Conservation (phyloP, 2,797 vertebrate species). For the Manis crassicaudata region DNA sequence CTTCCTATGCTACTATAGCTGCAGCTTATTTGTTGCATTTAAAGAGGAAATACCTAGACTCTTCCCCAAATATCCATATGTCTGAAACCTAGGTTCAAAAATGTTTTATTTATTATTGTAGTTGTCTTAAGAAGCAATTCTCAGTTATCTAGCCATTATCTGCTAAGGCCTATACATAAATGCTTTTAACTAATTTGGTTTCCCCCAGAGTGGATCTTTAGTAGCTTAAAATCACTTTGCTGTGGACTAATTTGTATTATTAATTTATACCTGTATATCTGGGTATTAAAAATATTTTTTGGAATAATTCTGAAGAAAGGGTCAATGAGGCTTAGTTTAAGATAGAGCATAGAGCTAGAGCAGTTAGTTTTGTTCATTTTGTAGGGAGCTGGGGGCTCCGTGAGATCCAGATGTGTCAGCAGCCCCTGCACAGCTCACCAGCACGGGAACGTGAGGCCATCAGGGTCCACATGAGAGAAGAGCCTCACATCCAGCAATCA, state of each 20-base stretch:
- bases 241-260: not conserved
- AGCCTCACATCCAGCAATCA: not conserved
- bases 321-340: not conserved
- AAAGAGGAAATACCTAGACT: not conserved
- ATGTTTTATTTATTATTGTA: conserved; percentile 1
- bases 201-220: not conserved
- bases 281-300: conserved; percentile 22
- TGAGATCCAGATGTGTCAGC: not conserved
- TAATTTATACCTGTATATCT: not conserved
- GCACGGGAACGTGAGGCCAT: not conserved
- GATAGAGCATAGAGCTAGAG: not conserved
- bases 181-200: conserved; percentile 37
- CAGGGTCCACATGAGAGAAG: not conserved
- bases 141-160: not conserved
- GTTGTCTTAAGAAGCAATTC: not conserved
- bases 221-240: conserved; percentile 9
- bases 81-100: not conserved
- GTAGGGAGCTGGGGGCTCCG: not conserved
- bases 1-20: not conserved
- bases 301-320: not conserved
- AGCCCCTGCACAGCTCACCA: not conserved
- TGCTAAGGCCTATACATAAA: not conserved
- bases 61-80: not conserved
- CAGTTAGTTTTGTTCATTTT: not conserved
- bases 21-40: not conserved